Evolutionary conservation across 2,888 invertebrate species (phyloP).

Genomic region (Drosophila nr. fundita): DNA sequence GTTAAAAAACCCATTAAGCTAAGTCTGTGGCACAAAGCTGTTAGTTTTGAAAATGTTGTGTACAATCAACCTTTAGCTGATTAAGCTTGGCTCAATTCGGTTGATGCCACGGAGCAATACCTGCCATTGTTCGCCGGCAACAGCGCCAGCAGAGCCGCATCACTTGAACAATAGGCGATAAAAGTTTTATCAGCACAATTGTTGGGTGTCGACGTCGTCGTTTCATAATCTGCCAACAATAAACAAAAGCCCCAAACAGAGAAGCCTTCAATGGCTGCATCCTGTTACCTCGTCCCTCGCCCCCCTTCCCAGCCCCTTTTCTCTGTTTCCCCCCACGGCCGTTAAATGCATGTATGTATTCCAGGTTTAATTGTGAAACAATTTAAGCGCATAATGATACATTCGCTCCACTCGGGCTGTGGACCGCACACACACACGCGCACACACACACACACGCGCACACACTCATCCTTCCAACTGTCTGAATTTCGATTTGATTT

Average conservation of each 20-base stretch:
- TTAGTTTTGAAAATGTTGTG: conserved; percentile 19
- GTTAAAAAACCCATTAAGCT: conserved; percentile 13
- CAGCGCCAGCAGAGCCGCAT: conserved; percentile 25
- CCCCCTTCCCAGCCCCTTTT: neutral
- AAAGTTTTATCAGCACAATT: conserved; percentile 60
- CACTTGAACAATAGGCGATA: conserved; percentile 57
- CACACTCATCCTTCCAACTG: conserved; percentile 16
- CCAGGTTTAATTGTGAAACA: conserved; percentile 68
- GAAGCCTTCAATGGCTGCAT: conserved; percentile 37
- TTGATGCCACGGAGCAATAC: conserved; percentile 21
- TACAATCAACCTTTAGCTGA: conserved; percentile 40
- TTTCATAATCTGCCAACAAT: conserved; percentile 69
- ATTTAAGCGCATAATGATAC: conserved; percentile 67
- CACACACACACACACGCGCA: conserved; percentile 3
- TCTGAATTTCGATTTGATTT: conserved; percentile 59
- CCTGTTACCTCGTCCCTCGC: conserved; percentile 9
- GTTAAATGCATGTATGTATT: conserved; percentile 10
- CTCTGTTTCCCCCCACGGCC: neutral
- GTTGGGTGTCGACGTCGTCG: conserved; percentile 48
- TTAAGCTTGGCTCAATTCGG: conserved; percentile 44
- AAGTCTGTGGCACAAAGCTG: neutral
- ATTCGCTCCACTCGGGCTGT: conserved; percentile 34
- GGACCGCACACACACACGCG: neutral
- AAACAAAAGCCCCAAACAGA: conserved; percentile 58
- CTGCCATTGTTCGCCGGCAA: conserved; percentile 37